Percentiles rank a stretch among this genome's conserved stretches.
Evolutionary conservation across 2,888 invertebrate species (phyloP).

Genomic region (Drosophila rubida): DNA sequence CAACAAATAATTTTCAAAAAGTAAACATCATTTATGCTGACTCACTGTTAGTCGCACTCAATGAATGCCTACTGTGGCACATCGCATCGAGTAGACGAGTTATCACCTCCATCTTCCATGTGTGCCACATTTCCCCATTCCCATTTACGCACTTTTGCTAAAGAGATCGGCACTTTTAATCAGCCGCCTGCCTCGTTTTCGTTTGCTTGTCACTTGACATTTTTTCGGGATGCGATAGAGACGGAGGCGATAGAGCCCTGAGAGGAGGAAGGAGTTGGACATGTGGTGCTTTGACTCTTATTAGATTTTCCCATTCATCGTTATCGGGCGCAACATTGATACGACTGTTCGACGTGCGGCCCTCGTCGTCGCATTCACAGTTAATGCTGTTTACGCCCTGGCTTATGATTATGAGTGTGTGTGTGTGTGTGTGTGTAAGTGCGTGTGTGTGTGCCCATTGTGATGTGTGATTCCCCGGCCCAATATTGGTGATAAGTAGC

Average conservation of each 20-base stretch:
- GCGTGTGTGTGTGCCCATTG: not conserved
- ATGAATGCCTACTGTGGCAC: not conserved
- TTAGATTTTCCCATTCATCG: slow-evolving; percentile 24
- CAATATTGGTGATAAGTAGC: not conserved
- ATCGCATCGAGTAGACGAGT: not conserved
- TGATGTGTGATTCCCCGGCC: slow-evolving; percentile 1
- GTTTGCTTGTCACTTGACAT: slow-evolving; percentile 11
- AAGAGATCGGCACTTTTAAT: slow-evolving; percentile 23
- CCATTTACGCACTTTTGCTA: slow-evolving; percentile 22
- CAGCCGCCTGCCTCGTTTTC: slow-evolving; percentile 8
- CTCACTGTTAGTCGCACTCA: not conserved
- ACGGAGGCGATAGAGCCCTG: not conserved
- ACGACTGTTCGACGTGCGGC: slow-evolving; percentile 27
- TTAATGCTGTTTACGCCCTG: slow-evolving; percentile 10
- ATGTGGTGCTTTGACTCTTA: slow-evolving; percentile 10
- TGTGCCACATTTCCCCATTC: slow-evolving; percentile 2
- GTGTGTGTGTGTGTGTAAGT: not conserved
- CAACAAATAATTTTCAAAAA: not conserved
- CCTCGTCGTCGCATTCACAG: slow-evolving; percentile 12
- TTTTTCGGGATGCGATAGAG: not conserved
- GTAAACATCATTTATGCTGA: not conserved
- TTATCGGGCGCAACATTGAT: slow-evolving; percentile 28
- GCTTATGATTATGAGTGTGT: not conserved
- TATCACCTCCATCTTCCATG: slow-evolving; percentile 15
- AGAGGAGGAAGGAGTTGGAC: not conserved